Conservation (phyloP, 2,113 vertebrate genomes). For the Silurus asotus region DNA sequence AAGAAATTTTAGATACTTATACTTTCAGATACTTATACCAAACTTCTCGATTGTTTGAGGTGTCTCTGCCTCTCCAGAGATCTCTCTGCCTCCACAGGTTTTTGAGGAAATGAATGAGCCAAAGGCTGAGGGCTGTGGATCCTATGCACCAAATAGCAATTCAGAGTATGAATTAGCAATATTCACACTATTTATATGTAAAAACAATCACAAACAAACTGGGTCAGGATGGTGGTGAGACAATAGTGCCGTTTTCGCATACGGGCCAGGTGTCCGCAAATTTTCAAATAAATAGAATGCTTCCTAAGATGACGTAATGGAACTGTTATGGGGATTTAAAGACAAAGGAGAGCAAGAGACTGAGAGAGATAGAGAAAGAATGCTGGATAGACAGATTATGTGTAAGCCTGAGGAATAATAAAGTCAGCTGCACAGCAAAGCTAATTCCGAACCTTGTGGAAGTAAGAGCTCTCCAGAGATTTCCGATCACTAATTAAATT, state of each 20-base stretch:
- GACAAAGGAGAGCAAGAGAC: not conserved
- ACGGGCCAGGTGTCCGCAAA: not conserved
- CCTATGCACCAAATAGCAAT: not conserved
- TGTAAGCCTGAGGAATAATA: not conserved
- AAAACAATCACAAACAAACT: not conserved
- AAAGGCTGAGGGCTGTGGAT: not conserved
- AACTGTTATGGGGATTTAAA: not conserved
- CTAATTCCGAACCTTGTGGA: slow-evolving; percentile 24
- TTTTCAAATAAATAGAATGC: not conserved
- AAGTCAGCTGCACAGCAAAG: slow-evolving; percentile 2
- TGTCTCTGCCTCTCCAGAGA: not conserved
- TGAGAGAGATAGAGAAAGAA: not conserved
- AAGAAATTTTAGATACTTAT: no score
- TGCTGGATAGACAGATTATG: slow-evolving; percentile 4
- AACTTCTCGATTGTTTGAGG: not conserved
- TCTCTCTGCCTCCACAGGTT: not conserved
- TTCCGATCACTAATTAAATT: slow-evolving; percentile 23
- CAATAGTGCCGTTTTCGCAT: not conserved
- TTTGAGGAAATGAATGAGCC: not conserved
- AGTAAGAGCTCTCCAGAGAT: slow-evolving; percentile 32
- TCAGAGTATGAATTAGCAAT: not conserved
- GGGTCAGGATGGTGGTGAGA: not conserved
- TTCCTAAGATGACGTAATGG: not conserved
- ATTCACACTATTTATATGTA: no score
- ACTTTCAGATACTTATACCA: not conserved